These are phyloP conservation scores for Anarsia innoxiella DNA, from an alignment of 2,888 invertebrate species.

Conservation along the genomic window DNA sequence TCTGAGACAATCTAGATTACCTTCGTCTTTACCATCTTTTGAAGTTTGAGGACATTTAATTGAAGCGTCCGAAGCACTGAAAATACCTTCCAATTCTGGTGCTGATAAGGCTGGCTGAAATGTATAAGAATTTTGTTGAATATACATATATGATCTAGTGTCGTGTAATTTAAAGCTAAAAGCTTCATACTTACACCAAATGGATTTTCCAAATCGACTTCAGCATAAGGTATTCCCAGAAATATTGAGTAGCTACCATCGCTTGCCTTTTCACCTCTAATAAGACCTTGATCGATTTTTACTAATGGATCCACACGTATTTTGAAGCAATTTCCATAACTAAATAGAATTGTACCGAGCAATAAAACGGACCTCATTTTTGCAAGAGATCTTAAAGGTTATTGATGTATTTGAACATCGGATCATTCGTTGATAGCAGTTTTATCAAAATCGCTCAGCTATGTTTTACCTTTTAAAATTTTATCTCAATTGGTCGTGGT, in stretches of 20 bases:
- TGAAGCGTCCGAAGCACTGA: slow-evolving; percentile 46
- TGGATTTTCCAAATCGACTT: slow-evolving; percentile 48
- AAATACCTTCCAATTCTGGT: slow-evolving; percentile 44
- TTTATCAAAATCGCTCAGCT: too few species aligned
- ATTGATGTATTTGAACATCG: too few species aligned
- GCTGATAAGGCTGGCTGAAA: slow-evolving; percentile 45
- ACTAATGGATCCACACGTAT: slow-evolving; percentile 58
- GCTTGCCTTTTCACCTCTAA: slow-evolving; percentile 48
- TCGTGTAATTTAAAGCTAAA: too few species aligned
- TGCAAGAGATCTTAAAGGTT: slow-evolving; percentile 8
- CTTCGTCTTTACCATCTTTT: slow-evolving; percentile 16
- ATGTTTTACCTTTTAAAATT: too few species aligned
- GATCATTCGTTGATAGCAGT: too few species aligned
- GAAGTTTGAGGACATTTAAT: slow-evolving; percentile 49
- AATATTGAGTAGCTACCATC: slow-evolving; percentile 59
- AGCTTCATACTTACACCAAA: slow-evolving; percentile 54
- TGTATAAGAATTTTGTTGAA: slow-evolving; percentile 2
- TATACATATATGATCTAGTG: too few species aligned
- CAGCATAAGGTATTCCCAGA: slow-evolving; percentile 60
- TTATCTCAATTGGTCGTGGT: too few species aligned
- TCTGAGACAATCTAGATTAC: slow-evolving; percentile 75
- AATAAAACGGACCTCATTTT: slow-evolving; percentile 4
- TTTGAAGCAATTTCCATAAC: neutral
- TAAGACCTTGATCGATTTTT: slow-evolving; percentile 50
- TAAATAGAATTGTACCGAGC: neutral